phyloP scores from a whole-genome alignment of 2,797 vertebrate species.

The Anabas testudineus region DNA sequence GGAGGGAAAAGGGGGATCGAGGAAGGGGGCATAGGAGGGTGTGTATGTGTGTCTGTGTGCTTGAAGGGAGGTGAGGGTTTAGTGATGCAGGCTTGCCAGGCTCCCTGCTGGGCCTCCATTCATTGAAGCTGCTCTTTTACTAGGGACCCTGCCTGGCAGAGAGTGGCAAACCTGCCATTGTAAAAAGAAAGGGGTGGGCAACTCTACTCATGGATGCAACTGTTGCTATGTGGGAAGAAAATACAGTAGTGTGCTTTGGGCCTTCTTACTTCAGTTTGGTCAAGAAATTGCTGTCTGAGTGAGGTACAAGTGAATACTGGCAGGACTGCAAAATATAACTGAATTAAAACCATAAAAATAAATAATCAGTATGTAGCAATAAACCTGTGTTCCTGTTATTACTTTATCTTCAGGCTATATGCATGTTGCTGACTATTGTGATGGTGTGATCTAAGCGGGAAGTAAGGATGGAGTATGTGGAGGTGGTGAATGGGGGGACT shows the following conservation, averaged over 20 bases:
- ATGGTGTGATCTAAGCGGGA: conserved; percentile 32
- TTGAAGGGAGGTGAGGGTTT: conserved; percentile 48
- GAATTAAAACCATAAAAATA: conserved; percentile 36
- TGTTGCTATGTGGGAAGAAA: conserved; percentile 65
- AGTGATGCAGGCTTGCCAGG: conserved; percentile 61
- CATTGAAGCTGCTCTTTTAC: conserved; percentile 84
- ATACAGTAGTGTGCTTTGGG: conserved; percentile 34
- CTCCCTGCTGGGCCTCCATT: conserved; percentile 80
- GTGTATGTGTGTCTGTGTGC: conserved; percentile 33
- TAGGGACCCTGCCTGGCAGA: conserved; percentile 79
- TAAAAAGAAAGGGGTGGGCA: conserved; percentile 66
- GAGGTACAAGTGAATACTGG: conserved; percentile 13
- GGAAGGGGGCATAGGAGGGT: conserved; percentile 26
- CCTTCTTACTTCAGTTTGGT: conserved; percentile 29
- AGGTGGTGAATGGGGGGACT: conserved; percentile 48
- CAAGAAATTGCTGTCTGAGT: conserved; percentile 14
- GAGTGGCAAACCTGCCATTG: conserved; percentile 68
- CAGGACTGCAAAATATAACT: conserved; percentile 32
- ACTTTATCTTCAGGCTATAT: conserved; percentile 28
- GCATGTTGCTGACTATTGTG: conserved; percentile 44
- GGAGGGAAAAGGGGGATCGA: conserved; percentile 15
- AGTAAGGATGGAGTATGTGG: conserved; percentile 44
- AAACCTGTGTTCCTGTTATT: conserved; percentile 37
- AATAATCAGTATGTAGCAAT: conserved; percentile 33
- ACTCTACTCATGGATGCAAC: conserved; percentile 69